A percentile compares a stretch with the other conserved stretches of the same genome.
phyloP scores from a whole-genome alignment of 2,113 vertebrate species.

The Trachemys scripta region DNA sequence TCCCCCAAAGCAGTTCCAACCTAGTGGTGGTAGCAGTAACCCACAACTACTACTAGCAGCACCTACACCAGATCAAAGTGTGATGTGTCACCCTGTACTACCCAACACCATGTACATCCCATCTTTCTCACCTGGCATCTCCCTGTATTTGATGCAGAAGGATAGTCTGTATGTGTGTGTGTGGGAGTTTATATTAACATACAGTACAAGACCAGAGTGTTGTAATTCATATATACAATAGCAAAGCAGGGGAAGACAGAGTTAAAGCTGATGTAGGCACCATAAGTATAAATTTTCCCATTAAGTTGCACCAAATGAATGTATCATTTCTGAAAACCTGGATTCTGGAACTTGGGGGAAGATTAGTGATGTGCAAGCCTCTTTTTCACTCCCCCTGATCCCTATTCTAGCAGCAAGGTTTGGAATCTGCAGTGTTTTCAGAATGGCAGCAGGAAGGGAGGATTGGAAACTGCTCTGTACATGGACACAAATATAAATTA shows the following conservation, averaged over 20 bases:
- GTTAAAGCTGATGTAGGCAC: background rate
- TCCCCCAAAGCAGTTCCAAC: background rate
- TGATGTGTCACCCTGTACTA: background rate
- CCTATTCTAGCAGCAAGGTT: background rate
- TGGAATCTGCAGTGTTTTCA: background rate
- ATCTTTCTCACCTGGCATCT: background rate
- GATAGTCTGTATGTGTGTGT: background rate
- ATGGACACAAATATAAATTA: conserved; percentile 20
- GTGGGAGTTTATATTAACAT: background rate
- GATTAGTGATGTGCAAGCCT: background rate
- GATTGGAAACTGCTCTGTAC: conserved; percentile 6
- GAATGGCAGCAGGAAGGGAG: background rate
- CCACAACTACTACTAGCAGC: background rate
- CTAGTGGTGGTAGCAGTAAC: background rate
- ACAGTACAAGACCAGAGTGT: background rate
- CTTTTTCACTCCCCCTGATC: background rate
- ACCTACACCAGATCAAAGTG: background rate
- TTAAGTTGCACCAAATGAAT: background rate
- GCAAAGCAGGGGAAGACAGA: background rate
- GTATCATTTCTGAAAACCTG: background rate
- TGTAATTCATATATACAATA: background rate
- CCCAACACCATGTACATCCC: fast-evolving
- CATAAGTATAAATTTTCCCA: background rate
- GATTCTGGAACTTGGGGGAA: background rate
- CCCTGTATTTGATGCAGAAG: background rate